Evolutionary conservation across 2,888 invertebrate genomes (phyloP), one percentile per base, ranked within the genome.

Genomic region (Plagiodera versicolora): DNA sequence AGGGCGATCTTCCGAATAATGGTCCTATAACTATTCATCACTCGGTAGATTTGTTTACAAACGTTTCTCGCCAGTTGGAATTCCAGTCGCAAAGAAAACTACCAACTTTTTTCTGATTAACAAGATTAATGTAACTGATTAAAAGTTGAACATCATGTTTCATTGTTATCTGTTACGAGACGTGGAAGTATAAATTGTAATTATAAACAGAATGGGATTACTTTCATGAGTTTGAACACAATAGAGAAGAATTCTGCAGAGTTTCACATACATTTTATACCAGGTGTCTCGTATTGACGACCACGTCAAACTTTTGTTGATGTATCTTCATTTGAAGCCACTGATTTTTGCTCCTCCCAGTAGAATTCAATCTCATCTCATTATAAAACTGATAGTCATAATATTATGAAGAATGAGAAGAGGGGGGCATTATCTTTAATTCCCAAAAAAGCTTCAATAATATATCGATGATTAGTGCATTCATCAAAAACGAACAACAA

Each of bases 1-100:
- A 68, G 70, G 71, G 69, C 57, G 65, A 65, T 67, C 66, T 62
- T 50, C 66, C 60, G 66, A 66, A 67, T 71, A 71, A 71, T 70
- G 61, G 67, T 55, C 67, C 65, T 68, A 65, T 71, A 70, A 72
- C 70, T 72, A 70, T 71, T 72, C 70, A 71, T 71, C 67, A 69
- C 65, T 66, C 61, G 64, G 64, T 63, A 63, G 68, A 72, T 71
- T 72, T 72, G 72, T 71, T 71, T 71, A 68, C 63, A 52, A 63
- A 59, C 59, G 39, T 55, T 55, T 49, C 56, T 52, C 39, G 66
- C 63, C 64, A 58, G n/a, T n/a, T n/a, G n/a, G n/a, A n/a, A n/a
- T n/a, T n/a, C n/a, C n/a, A n/a, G n/a, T n/a, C n/a, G n/a, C n/a
- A 17, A 32, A 51, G 17, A 48, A 48, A 14, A 14, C 11, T 18